A percentile compares a stretch with the other conserved stretches of the same genome.
Conservation (phyloP, 2,797 vertebrate species). For the Pseudochaenichthys georgianus region DNA sequence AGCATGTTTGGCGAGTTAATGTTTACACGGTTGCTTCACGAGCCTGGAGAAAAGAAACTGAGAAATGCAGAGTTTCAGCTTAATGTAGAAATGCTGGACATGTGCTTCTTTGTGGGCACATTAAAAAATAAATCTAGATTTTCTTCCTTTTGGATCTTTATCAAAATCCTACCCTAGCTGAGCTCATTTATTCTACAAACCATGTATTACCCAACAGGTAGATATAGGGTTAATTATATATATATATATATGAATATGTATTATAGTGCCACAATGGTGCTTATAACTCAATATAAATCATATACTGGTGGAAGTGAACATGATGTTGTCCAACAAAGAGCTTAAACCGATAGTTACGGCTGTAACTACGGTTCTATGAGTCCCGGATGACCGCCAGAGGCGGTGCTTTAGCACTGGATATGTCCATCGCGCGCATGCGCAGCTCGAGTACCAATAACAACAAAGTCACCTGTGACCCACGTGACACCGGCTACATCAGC, state of each 20-base stretch:
- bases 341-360: no score
- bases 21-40: background rate
- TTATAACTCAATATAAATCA: background rate
- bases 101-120: background rate
- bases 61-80: background rate
- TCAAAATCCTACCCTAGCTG: conserved; percentile 5
- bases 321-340: fast-evolving
- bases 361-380: no score
- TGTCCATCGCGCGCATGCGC: no score
- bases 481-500: no score
- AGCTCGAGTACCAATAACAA: no score
- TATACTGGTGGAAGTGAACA: background rate
- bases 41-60: background rate
- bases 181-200: background rate
- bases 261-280: background rate
- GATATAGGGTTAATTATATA: background rate
- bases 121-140: background rate
- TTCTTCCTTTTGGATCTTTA: background rate
- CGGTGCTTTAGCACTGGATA: no score
- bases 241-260: background rate
- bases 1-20: background rate
- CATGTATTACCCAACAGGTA: background rate
- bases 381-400: no score
- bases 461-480: no score
- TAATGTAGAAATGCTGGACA: background rate